phyloP scores from a whole-genome alignment of 2,888 invertebrate species.

The Thymelicus sylvestris region DNA sequence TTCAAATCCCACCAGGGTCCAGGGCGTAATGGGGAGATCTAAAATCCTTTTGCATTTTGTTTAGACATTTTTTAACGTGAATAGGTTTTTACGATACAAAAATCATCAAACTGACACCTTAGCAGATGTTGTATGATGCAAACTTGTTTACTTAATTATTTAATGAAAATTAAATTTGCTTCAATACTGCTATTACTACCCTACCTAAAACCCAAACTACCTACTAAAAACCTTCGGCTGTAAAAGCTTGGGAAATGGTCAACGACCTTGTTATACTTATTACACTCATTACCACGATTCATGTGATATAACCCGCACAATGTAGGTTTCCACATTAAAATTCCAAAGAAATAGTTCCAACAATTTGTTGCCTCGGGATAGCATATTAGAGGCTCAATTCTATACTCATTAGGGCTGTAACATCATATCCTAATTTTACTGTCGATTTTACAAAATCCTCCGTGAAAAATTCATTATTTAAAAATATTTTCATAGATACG shows the following conservation, averaged over 20 bases:
- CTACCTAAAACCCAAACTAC: not conserved
- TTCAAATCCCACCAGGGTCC: too few relatives aligned
- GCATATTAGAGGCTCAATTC: conserved; percentile 26
- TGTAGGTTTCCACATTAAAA: conserved; percentile 36
- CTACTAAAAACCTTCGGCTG: conserved; percentile 1
- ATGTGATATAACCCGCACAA: conserved; percentile 29
- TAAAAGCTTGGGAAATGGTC: conserved; percentile 27
- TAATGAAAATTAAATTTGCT: too few relatives aligned
- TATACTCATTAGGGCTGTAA: conserved; percentile 5
- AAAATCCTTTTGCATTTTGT: too few relatives aligned
- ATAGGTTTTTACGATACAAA: too few relatives aligned
- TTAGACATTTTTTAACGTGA: too few relatives aligned
- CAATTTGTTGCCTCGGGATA: conserved; percentile 31
- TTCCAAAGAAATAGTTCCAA: conserved; percentile 35
- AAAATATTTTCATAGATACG: too few relatives aligned
- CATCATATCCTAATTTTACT: not conserved
- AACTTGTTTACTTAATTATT: too few relatives aligned
- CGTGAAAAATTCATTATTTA: too few relatives aligned
- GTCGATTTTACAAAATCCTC: not conserved
- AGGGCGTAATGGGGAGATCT: too few relatives aligned
- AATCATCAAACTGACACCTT: too few relatives aligned
- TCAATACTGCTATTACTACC: too few relatives aligned
- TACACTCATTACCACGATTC: conserved; percentile 33
- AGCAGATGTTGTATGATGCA: too few relatives aligned
- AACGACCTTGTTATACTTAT: conserved; percentile 34